Percentiles rank a stretch among this genome's conserved stretches.
Evolutionary conservation across 1,140 invertebrate species (phyloP).

Genomic region (Bombus consobrinus): DNA sequence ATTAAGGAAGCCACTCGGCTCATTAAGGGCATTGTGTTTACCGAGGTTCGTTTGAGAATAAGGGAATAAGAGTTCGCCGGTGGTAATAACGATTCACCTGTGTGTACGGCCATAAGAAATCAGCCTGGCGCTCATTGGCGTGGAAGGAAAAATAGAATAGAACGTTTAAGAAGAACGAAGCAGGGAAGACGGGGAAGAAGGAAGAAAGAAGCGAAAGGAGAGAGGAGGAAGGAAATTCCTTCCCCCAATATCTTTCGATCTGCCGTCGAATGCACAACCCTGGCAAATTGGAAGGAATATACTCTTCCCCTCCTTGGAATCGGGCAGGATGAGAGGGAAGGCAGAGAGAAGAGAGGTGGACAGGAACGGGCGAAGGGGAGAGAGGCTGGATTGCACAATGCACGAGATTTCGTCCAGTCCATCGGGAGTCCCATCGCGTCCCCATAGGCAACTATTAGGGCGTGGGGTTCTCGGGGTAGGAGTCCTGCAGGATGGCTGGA

Average conservation of each 20-base stretch:
- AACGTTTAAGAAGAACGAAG: not conserved
- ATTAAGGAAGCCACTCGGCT: not conserved
- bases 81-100: slow-evolving; percentile 40
- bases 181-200: no score
- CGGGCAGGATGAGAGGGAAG: not conserved
- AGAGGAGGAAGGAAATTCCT: slow-evolving; percentile 51
- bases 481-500: slow-evolving; percentile 57
- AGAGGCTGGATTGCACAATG: slow-evolving; percentile 67
- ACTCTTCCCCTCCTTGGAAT: slow-evolving; percentile 7
- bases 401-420: slow-evolving; percentile 76
- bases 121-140: not conserved
- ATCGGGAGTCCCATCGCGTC: slow-evolving; percentile 73
- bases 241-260: slow-evolving; percentile 66
- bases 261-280: slow-evolving; percentile 67
- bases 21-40: slow-evolving; percentile 26
- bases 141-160: slow-evolving; percentile 48
- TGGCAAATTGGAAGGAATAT: slow-evolving; percentile 70
- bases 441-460: slow-evolving; percentile 75
- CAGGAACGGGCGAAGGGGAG: not conserved
- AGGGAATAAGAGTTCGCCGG: not conserved
- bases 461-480: slow-evolving; percentile 49
- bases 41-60: not conserved
- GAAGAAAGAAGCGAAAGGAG: not conserved
- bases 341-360: not conserved
- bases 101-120: not conserved